A percentile compares a stretch with the other conserved stretches of the same genome.
Evolutionary conservation across 2,113 vertebrate genomes (phyloP).

Genomic region (Progne subis): DNA sequence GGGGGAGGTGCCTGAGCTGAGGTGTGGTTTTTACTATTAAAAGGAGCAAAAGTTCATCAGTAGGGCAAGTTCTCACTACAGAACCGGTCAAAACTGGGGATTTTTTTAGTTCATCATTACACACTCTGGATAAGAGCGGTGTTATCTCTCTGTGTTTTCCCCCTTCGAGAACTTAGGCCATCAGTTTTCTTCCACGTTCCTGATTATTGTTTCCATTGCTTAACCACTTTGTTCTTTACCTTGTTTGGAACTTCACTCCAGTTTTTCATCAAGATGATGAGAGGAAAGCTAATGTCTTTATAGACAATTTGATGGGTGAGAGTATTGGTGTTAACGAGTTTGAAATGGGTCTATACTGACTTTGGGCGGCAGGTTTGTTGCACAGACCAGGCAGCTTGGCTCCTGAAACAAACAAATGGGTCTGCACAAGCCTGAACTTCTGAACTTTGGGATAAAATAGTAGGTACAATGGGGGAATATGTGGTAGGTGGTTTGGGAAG

Average conservation of each 20-base stretch:
- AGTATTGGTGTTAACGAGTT: fast-evolving
- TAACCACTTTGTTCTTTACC: background rate
- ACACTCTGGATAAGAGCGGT: background rate
- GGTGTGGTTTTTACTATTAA: background rate
- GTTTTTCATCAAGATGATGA: background rate
- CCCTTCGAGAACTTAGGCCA: background rate
- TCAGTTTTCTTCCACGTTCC: background rate
- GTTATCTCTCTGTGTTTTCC: background rate
- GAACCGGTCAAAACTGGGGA: background rate
- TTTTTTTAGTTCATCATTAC: background rate
- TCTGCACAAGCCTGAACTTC: background rate
- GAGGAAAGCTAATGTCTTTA: background rate
- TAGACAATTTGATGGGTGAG: background rate
- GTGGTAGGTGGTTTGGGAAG: background rate
- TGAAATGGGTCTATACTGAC: background rate
- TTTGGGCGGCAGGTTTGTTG: background rate
- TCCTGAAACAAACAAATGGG: background rate
- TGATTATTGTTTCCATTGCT: background rate
- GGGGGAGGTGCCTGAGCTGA: background rate
- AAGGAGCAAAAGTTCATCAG: background rate
- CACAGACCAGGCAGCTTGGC: background rate
- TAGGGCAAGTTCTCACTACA: background rate
- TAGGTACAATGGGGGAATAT: background rate
- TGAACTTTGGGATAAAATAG: background rate
- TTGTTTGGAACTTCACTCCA: background rate